Evolutionary conservation across 2,888 invertebrate species (phyloP), one percentile per base, ranked within the genome.

Genomic region (Muschampia staudingeri): DNA sequence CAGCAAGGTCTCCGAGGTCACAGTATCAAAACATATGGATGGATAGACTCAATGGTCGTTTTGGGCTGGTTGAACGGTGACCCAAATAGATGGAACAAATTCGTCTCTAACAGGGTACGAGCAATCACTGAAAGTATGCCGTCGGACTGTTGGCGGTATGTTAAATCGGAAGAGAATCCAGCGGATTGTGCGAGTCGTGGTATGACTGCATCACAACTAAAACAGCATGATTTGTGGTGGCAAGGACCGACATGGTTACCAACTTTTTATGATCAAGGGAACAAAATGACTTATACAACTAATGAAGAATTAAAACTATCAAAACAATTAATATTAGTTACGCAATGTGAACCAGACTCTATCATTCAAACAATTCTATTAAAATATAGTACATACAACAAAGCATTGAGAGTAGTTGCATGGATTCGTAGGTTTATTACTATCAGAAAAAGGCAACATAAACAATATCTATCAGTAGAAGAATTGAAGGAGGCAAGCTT

Each of bases 161-260:
- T 77, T 34, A 77, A 77, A 44, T 67, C 77, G 1, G 67, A 61
- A 12, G 77, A 77, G 30, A 77, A 69, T 25, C 77, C 77, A 30
- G 77, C 67, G 5, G 67, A 67, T 42, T 77, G 77, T 37, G 77
- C 77, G 1, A 77, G 65, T 48, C 77, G 77, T 14, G 67, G 67
- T 48, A 4, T 77, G 16, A 48, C 30, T 30, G 67, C 77, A n/a
- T 69, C 67, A n/a, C 44, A 77, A 48, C 25, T 77, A 30, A 77
- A 77, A 14, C 19, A 75, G 19, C 61, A 75, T 34, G 11, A 52
- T 1, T 56, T 48, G 69, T 69, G 37, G 69, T 69, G 69, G 69
- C 37, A 69, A n/a, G 69, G 40, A 6, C 69, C 69, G 12, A n/a
- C 69, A 14, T 69, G 69, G 69, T 19, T 52, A 52, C 14, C 48